phyloP scores from a whole-genome alignment of 92 coral and sea anemone genomes.

The Bergia sp. region DNA sequence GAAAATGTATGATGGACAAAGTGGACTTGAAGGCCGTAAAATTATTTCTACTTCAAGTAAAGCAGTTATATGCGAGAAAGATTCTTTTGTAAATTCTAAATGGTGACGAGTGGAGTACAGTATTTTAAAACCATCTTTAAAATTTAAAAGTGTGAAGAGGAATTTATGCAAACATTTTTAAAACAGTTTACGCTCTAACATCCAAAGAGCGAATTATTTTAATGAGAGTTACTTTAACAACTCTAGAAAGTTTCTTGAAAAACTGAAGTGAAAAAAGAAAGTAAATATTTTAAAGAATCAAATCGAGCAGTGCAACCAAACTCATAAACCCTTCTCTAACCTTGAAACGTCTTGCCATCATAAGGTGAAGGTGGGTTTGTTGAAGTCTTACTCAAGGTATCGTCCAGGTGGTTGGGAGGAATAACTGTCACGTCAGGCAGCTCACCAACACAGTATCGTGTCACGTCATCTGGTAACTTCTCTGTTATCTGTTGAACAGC shows the following conservation, averaged over 20 bases:
- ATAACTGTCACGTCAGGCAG: neutral
- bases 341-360: neutral
- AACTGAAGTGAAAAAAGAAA: neutral
- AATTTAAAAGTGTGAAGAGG: too few species aligned
- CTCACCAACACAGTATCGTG: neutral
- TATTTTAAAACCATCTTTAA: too few species aligned
- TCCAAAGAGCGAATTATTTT: too few species aligned
- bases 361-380: neutral
- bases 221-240: too few species aligned
- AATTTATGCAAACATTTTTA: too few species aligned
- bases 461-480: conserved; percentile 5
- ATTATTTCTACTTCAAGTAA: too few species aligned
- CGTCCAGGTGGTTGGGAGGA: neutral
- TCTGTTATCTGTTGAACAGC: conserved; percentile 8
- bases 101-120: too few species aligned
- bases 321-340: neutral
- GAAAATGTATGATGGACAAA: too few species aligned
- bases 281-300: neutral
- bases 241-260: neutral
- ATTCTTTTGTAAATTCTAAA: too few species aligned
- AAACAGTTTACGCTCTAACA: too few species aligned
- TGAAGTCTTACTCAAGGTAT: neutral
- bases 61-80: too few species aligned
- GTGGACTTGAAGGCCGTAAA: too few species aligned
- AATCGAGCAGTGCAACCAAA: neutral